Base-by-base conservation (phyloP, 2,888 invertebrate species). In the Gastracanthus pulcherrimus region DNA sequence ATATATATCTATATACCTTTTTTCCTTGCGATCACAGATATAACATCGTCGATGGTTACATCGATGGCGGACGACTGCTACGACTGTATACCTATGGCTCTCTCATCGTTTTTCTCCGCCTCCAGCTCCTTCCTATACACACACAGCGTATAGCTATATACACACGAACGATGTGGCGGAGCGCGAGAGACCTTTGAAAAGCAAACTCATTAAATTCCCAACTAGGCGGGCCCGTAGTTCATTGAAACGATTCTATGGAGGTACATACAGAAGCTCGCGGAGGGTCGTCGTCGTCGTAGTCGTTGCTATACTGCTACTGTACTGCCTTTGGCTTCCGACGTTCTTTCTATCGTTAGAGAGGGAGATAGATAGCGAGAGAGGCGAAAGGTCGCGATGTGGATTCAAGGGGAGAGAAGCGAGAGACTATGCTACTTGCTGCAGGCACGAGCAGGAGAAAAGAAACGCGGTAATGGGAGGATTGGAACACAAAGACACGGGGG, bases 181-280 rank as follows among this genome's bases (percentile, higher is more conserved):
- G 60, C 29, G 78, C 84, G 62, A 64, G 80, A 67, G 83, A 82
- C 74, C 82, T 83, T 79, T 86, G 85, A 88, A 87, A 87, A 84
- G 84, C 85, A 84, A 85, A 87, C 86, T 90, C 89, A 87, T 90
- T 89, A 89, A 89, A 89, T 89, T 88, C 84, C 85, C 87, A 86
- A 84, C 87, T 86, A 87, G 86, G 79, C 83, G 81, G 83, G 82
- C 83, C n/a, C 3, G 38, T 48, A 60, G 85, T 87, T 86, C 87
- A 87, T 89, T 88, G 87, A 88, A 90, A 88, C 87, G 85, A 87
- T 88, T 89, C 88, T 86, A 87, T 87, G 85, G 84, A n/a, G n/a
- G n/a, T n/a, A n/a, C n/a, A n/a, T n/a, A n/a, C n/a, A n/a, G n/a
- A 81, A 82, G 64, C 67, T 58, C 19, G 26, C 13, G 11, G 71